Evolutionary conservation across 2,888 invertebrate species (phyloP).

Genomic region (Lissonota sp.): DNA sequence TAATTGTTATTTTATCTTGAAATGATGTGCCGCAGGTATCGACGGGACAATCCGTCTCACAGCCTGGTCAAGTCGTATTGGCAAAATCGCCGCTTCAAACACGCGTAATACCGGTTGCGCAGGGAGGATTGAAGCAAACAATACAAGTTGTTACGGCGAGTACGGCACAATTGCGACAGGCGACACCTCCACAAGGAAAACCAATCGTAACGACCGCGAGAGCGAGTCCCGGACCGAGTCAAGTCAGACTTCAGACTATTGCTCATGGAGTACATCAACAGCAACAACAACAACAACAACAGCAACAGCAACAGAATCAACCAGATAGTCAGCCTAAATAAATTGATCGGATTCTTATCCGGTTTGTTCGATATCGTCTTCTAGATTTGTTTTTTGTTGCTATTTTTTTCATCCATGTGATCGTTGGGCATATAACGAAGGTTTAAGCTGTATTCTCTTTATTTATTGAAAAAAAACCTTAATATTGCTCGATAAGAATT

Average conservation of each 20-base stretch:
- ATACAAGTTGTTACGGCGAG: conserved; percentile 85
- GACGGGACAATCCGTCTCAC: conserved; percentile 84
- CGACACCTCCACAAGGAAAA: conserved; percentile 78
- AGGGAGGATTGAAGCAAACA: conserved; percentile 86
- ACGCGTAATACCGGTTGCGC: conserved; percentile 87
- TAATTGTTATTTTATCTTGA: background rate
- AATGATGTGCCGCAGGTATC: conserved; percentile 72
- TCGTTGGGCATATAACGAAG: background rate
- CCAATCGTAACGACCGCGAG: conserved; percentile 83
- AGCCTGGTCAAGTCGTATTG: conserved; percentile 86
- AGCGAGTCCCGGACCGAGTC: conserved; percentile 85
- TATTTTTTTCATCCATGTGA: background rate
- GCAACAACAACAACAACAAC: conserved; percentile 67
- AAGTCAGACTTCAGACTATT: conserved; percentile 87
- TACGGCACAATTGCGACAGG: conserved; percentile 83
- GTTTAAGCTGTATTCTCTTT: too few relatives aligned
- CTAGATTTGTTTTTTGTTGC: background rate
- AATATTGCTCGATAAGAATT: conserved; percentile 1
- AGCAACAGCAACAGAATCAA: conserved; percentile 73
- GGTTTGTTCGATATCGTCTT: conserved; percentile 22
- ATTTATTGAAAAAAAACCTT: too few relatives aligned
- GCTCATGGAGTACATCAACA: conserved; percentile 86
- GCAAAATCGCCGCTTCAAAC: conserved; percentile 86
- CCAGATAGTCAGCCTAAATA: conserved; percentile 76
- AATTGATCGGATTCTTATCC: conserved; percentile 38